Evolutionary conservation across 2,113 vertebrate genomes (phyloP), one percentile per base, ranked within the genome.

Genomic region (Campylorhamphus procurvoides): DNA sequence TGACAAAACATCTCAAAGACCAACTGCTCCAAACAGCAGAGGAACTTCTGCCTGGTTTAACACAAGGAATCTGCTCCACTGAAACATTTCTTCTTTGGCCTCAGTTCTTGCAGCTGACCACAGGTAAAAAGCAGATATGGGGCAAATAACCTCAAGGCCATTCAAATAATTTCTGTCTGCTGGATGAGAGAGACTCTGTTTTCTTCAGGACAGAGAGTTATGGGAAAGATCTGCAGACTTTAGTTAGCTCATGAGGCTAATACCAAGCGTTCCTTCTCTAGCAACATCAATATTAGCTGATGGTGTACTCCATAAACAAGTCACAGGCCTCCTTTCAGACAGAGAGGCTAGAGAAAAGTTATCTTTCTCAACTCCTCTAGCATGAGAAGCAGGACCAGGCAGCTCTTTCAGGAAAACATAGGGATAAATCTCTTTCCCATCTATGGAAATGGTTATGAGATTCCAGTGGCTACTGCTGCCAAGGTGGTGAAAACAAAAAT

Each of bases 171-270:
- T 85, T 58, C 58, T 76, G 49, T 31, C 42, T 80, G 63, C 31
- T 37, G 31, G n/a, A 64, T 8, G 2, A 84, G 12, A 77, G 3
- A 55, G 18, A 23, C 14, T 84, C 11, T 50, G 1, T 25, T 50
- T 68, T 53, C 67, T 80, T 24, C 37, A 60, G 35, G 44, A 68
- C 18, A 68, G 46, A 12, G 4, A 73, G 40, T 13, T 55, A 73
- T 2, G 7, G 78, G 40, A 83, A 80, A 76, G 50, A 58, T 40
- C 50, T 55, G 33, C 71, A 92, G 67, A 29, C 33, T 76, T 49
- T 58, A 76, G 37, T 5, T n/a, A 35, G 46, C 49, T 89, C 63
- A n/a, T 8, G 11, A 23, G 24, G 58, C 31, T 0, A 0, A 52
- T 12, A 82, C 5, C 28, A 76, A 63, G 31, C 5, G 18, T 8